A percentile compares a stretch with the other conserved stretches of the same genome.
These are phyloP conservation scores for Magallana angulata DNA, from an alignment of 1,140 invertebrate genomes.

Conservation along the genomic window DNA sequence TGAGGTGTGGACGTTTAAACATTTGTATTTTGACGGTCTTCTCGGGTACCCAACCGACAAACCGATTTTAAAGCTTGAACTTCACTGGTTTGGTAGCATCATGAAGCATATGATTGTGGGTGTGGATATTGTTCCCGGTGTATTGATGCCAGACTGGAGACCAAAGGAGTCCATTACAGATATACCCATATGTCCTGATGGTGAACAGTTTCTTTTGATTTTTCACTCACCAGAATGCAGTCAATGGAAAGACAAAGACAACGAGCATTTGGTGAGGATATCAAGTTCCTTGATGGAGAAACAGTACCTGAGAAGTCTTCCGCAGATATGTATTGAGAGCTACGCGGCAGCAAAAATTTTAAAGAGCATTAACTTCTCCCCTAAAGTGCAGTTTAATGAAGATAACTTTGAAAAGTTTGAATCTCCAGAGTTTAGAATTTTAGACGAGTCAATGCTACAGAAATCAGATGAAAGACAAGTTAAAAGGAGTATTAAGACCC, in stretches of 20 bases:
- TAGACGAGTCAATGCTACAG: not conserved
- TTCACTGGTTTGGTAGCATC: not conserved
- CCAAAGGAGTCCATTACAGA: not conserved
- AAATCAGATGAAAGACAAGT: not conserved
- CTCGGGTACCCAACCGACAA: not conserved
- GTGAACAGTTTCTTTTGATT: not conserved
- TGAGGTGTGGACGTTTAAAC: not conserved
- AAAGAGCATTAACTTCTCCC: constrained; percentile 29
- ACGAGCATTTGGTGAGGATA: not conserved
- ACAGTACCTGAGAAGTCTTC: not conserved
- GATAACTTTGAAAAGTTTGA: not conserved
- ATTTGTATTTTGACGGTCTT: constrained; percentile 6
- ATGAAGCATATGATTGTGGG: not conserved
- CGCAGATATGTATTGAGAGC: not conserved
- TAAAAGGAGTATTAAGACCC: no score
- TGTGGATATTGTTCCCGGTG: constrained; percentile 33
- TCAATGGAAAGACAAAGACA: not conserved
- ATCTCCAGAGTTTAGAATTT: not conserved
- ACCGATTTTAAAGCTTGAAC: not conserved
- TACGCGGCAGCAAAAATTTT: constrained; percentile 40
- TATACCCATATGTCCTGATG: not conserved
- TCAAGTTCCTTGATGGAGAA: constrained; percentile 21
- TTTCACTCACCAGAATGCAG: not conserved
- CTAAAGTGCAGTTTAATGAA: constrained; percentile 8
- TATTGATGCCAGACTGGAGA: not conserved